Percentiles rank a stretch among this genome's conserved stretches.
Conservation (phyloP, 2,888 invertebrate species). For the Bugulina stolonifera region DNA sequence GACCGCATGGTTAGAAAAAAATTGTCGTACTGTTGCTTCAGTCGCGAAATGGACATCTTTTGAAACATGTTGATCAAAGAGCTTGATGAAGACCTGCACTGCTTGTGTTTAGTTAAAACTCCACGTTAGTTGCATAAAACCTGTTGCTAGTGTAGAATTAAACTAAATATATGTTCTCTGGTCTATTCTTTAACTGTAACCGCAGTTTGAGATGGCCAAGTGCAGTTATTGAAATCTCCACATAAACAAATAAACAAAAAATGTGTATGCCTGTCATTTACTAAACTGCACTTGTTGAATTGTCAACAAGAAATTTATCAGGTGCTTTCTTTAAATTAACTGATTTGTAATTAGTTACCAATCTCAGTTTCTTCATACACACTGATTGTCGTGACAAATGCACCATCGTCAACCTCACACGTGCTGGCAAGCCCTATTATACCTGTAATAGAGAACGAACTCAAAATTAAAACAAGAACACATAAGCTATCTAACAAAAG, state of each 20-base stretch:
- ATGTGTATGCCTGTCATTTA: neutral
- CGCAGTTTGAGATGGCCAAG: neutral
- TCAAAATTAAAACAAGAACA: neutral
- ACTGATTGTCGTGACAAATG: neutral
- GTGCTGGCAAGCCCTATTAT: neutral
- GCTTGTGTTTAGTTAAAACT: too few relatives aligned
- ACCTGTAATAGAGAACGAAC: constrained; percentile 8
- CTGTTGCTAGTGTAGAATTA: too few relatives aligned
- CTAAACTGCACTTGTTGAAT: neutral
- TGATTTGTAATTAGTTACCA: neutral
- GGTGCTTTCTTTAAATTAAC: neutral
- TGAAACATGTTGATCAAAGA: too few relatives aligned
- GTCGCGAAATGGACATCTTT: too few relatives aligned
- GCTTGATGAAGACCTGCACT: too few relatives aligned
- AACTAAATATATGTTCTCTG: too few relatives aligned
- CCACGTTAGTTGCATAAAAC: too few relatives aligned
- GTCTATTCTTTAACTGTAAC: neutral
- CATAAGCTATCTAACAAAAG: neutral
- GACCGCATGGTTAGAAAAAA: too few relatives aligned
- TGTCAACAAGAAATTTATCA: neutral
- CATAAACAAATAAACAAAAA: neutral
- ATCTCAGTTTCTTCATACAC: constrained; percentile 22
- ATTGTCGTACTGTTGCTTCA: too few relatives aligned
- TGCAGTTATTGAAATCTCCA: neutral
- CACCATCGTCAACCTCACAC: constrained; percentile 6